Conservation (phyloP, 2,888 invertebrate species). For the Drosophila paracracens region DNA sequence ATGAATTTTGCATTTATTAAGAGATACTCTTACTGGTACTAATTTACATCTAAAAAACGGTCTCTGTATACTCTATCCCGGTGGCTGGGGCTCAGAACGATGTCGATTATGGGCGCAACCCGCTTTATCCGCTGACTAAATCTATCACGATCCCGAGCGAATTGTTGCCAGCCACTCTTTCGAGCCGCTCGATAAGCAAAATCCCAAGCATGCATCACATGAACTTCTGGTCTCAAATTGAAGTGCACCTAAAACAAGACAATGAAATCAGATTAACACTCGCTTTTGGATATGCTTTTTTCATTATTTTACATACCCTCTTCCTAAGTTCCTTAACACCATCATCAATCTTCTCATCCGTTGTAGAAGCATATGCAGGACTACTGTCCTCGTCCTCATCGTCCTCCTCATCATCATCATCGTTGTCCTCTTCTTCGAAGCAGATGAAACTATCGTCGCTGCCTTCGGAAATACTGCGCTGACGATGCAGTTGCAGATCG, state of each 20-base stretch:
- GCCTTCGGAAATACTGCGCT: constrained; percentile 67
- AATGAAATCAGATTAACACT: constrained; percentile 8
- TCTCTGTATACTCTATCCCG: constrained; percentile 81
- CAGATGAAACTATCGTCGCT: constrained; percentile 73
- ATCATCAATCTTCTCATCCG: constrained; percentile 27
- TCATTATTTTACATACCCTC: constrained; percentile 22
- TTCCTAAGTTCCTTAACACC: constrained; percentile 34
- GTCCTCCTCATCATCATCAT: constrained; percentile 14
- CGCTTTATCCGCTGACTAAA: constrained; percentile 80
- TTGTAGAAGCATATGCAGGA: constrained; percentile 11
- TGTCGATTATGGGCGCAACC: constrained; percentile 70
- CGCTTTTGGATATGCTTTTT: background rate
- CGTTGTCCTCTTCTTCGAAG: constrained; percentile 51
- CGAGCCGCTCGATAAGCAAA: constrained; percentile 88
- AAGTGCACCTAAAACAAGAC: constrained; percentile 86
- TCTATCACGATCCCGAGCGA: constrained; percentile 86
- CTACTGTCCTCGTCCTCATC: constrained; percentile 39
- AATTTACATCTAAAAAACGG: constrained; percentile 70
- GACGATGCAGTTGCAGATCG: constrained; percentile 40
- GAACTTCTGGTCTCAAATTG: constrained; percentile 86
- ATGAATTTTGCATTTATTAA: constrained; percentile 51
- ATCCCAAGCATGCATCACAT: constrained; percentile 87
- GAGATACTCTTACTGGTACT: constrained; percentile 41
- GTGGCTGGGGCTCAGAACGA: constrained; percentile 78
- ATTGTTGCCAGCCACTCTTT: constrained; percentile 87